phyloP scores from a whole-genome alignment of 1,140 invertebrate genomes.

The Anastrepha obliqua region DNA sequence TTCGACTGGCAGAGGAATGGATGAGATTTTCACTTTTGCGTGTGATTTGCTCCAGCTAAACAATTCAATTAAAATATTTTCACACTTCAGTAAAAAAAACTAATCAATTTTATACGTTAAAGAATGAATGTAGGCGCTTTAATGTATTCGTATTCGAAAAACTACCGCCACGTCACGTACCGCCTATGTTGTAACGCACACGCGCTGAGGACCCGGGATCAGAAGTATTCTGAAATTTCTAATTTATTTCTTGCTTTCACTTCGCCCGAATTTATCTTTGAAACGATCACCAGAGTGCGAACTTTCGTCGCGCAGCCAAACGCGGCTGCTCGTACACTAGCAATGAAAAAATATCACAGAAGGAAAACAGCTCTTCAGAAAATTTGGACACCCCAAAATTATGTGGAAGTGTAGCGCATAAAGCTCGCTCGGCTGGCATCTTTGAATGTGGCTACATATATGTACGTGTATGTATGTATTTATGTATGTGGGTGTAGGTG shows the following conservation, averaged over 20 bases:
- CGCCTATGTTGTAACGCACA: slow-evolving; percentile 11
- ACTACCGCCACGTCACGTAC: background rate
- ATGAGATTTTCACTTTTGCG: background rate
- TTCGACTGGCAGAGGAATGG: background rate
- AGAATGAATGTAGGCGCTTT: no score
- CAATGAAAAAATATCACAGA: slow-evolving; percentile 32
- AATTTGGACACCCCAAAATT: slow-evolving; percentile 6
- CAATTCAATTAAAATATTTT: background rate
- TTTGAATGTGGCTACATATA: background rate
- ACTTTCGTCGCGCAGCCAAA: slow-evolving; percentile 46
- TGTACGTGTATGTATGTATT: background rate
- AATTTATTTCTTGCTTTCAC: background rate
- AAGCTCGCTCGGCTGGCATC: background rate
- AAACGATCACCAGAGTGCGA: slow-evolving; percentile 37
- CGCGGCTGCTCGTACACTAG: slow-evolving; percentile 41
- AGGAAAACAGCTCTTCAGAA: slow-evolving; percentile 6
- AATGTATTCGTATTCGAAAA: background rate
- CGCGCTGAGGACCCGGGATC: slow-evolving; percentile 14
- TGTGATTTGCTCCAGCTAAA: background rate
- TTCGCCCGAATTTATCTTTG: background rate
- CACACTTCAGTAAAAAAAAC: background rate
- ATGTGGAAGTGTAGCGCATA: slow-evolving; percentile 33
- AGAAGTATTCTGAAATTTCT: background rate
- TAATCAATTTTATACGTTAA: no score
- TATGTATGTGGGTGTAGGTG: background rate